Evolutionary conservation across 2,113 vertebrate species (phyloP).

Genomic region (Bostrychus sinensis): DNA sequence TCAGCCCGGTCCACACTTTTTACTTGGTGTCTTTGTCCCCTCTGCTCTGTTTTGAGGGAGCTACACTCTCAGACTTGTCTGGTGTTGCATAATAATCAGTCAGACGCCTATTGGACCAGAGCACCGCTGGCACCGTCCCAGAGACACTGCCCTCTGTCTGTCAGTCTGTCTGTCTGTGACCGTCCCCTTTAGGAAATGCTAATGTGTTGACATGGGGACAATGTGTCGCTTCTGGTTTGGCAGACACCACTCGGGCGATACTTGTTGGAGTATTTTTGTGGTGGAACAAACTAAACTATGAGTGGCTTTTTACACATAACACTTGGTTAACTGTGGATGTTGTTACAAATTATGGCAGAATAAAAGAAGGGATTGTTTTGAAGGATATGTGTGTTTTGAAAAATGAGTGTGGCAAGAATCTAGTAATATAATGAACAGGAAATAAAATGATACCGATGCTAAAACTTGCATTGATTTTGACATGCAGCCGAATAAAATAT

Average conservation of each 20-base stretch:
- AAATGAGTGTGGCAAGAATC: too few species aligned
- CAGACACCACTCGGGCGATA: not conserved
- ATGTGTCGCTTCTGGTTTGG: not conserved
- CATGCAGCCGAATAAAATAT: too few species aligned
- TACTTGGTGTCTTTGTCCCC: slow-evolving; percentile 47
- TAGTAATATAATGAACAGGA: too few species aligned
- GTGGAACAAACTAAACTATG: not conserved
- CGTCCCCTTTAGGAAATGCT: slow-evolving; percentile 37
- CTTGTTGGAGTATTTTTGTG: not conserved
- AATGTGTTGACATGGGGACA: slow-evolving; percentile 38
- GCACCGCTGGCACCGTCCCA: slow-evolving; percentile 32
- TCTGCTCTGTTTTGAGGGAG: slow-evolving; percentile 22
- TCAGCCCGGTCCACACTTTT: slow-evolving; percentile 31
- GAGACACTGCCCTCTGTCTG: slow-evolving; percentile 15
- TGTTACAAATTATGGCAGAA: too few species aligned
- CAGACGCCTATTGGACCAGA: slow-evolving; percentile 29
- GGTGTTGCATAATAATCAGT: slow-evolving; percentile 70
- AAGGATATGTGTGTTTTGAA: too few species aligned
- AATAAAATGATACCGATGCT: too few species aligned
- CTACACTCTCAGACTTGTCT: slow-evolving; percentile 39
- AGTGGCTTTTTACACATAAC: not conserved
- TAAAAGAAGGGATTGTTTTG: too few species aligned
- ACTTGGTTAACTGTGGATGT: too few species aligned
- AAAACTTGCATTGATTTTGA: too few species aligned
- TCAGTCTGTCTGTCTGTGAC: slow-evolving; percentile 13